Conservation (phyloP, 2,888 invertebrate genomes). For the Heliothis peltigera region DNA sequence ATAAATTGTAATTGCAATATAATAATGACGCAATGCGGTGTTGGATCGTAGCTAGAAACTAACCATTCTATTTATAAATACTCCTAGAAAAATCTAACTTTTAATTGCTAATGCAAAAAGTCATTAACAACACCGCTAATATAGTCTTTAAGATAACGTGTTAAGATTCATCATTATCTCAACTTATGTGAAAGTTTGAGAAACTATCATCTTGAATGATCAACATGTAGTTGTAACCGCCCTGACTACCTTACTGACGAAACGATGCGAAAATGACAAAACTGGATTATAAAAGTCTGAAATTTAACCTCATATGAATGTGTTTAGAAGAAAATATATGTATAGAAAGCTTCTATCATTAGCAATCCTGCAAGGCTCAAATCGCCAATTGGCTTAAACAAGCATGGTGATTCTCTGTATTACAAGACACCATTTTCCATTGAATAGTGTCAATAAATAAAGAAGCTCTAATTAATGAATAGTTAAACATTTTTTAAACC, state of each 20-base stretch:
- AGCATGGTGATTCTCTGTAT: too few relatives aligned
- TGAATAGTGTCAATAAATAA: too few relatives aligned
- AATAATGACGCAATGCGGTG: slow-evolving; percentile 17
- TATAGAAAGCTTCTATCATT: too few relatives aligned
- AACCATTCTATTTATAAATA: slow-evolving; percentile 12
- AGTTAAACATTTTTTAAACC: too few relatives aligned
- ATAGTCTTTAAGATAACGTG: slow-evolving; percentile 7
- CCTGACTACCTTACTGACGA: slow-evolving; percentile 39
- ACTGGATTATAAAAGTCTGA: neutral
- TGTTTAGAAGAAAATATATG: neutral
- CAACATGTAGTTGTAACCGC: slow-evolving; percentile 8
- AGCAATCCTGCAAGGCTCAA: too few relatives aligned
- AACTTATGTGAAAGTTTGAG: neutral
- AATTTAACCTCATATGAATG: neutral
- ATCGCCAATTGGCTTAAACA: too few relatives aligned
- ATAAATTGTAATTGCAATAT: neutral
- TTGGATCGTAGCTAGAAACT: slow-evolving; percentile 5
- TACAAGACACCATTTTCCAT: too few relatives aligned
- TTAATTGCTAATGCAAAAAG: slow-evolving; percentile 4
- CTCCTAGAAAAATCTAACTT: slow-evolving; percentile 1
- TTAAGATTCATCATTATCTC: slow-evolving; percentile 15
- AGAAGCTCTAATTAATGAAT: too few relatives aligned
- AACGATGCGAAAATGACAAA: too few relatives aligned
- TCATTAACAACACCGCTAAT: slow-evolving; percentile 16
- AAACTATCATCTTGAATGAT: neutral